phyloP scores from a whole-genome alignment of 30 jellyfish, hydroid and myxozoan species.

The Aurelia coerulea region DNA sequence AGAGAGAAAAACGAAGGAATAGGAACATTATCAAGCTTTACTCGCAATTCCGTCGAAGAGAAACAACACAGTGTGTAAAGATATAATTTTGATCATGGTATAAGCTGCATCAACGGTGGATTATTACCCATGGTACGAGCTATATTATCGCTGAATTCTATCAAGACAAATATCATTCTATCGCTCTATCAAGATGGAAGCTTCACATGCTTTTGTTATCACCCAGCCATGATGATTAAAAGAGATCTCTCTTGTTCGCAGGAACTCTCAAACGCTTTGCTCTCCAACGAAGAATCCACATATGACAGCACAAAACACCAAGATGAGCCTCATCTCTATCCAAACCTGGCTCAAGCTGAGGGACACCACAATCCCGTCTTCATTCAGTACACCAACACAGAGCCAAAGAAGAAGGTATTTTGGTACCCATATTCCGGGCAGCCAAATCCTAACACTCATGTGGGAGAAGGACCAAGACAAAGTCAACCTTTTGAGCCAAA shows the following conservation, averaged over 20 bases:
- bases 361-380: slow-evolving; percentile 56
- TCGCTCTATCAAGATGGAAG: not conserved
- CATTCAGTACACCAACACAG: slow-evolving; percentile 33
- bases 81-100: too few relatives aligned
- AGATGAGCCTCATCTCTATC: not conserved
- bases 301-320: slow-evolving; percentile 3
- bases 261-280: slow-evolving; percentile 16
- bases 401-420: slow-evolving; percentile 26
- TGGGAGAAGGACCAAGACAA: not conserved
- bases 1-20: too few relatives aligned
- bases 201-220: too few relatives aligned
- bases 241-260: not conserved
- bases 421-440: slow-evolving; percentile 65
- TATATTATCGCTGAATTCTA: not conserved
- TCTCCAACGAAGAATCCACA: not conserved
- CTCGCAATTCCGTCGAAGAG: too few relatives aligned
- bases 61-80: too few relatives aligned
- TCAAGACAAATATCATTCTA: not conserved
- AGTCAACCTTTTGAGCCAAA: not conserved
- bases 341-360: not conserved
- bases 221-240: too few relatives aligned
- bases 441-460: slow-evolving; percentile 7
- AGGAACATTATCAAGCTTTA: too few relatives aligned
- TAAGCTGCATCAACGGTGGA: too few relatives aligned
- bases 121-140: not conserved